Conservation (phyloP, 2,113 vertebrate genomes). For the Melanotaenia duboulayi region DNA sequence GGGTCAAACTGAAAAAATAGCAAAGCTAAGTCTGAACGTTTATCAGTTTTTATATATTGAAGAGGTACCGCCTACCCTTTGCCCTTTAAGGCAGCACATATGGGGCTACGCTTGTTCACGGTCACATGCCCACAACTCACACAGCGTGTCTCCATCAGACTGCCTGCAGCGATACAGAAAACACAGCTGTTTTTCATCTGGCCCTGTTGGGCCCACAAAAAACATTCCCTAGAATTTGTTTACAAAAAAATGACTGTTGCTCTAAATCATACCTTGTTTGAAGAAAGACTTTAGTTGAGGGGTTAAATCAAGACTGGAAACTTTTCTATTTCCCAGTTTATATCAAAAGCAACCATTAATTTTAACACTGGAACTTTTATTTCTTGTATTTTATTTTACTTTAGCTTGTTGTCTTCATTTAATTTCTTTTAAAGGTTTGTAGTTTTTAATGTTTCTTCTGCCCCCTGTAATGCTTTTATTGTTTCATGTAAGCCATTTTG, state of each 20-base stretch:
- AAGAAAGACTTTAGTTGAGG: not conserved
- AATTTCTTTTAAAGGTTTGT: no score
- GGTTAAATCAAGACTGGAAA: no score
- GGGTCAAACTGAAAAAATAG: constrained; percentile 18
- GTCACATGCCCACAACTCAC: constrained; percentile 89
- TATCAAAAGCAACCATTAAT: no score
- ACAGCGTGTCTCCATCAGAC: constrained; percentile 94
- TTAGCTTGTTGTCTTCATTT: no score
- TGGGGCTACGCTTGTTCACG: constrained; percentile 89
- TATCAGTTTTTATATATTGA: not conserved
- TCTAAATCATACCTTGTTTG: not conserved
- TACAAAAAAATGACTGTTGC: not conserved
- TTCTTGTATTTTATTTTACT: no score
- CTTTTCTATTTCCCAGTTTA: no score
- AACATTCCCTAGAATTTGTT: constrained; percentile 5
- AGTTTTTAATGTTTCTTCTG: no score
- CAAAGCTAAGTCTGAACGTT: constrained; percentile 11
- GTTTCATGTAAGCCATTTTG: no score
- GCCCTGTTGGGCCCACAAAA: not conserved
- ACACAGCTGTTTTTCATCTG: constrained; percentile 39
- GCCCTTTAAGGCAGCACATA: constrained; percentile 88
- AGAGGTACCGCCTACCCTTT: constrained; percentile 87
- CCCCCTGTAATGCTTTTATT: no score
- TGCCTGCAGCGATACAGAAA: constrained; percentile 83
- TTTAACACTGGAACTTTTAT: no score